Evolutionary conservation across 2,113 vertebrate genomes (phyloP), one percentile per base, ranked within the genome.

Genomic region (Tychaedon coryphoeus): DNA sequence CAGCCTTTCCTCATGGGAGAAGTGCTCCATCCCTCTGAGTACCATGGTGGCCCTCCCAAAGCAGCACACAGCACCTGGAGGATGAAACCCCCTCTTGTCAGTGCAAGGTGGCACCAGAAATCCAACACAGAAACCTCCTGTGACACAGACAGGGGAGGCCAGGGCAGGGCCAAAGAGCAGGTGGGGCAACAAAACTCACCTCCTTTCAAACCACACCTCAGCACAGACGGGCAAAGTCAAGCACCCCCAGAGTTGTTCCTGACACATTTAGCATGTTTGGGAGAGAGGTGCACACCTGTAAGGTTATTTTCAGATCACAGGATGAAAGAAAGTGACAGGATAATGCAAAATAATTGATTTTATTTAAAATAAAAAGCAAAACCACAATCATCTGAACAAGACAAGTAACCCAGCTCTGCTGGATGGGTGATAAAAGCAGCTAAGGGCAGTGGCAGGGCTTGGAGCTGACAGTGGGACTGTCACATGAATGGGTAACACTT

Each of bases 361-460:
- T 97, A 97, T 97, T 97, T 95, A 74, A 95, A 97, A 96, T 95
- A 97, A 95, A 96, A 97, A 92, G 94, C 92, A 92, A 96, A 96
- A 60, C 2, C 90, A 96, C 93, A 93, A 93, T 95, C 66, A 95
- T 95, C 90, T 8, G 12, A 93, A 93, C 93, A 86, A 94, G 83
- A 97, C 96, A 94, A 84, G 80, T 85, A 93, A 82, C 88, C 90
- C 94, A 96, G 94, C 95, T 96, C 88, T 95, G 93, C 93, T 95
- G 86, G 92, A 95, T 60, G 40, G 71, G 78, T 31, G 83, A 93
- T 54, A 86, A 74, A 81, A 96, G 90, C 88, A 95, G 83, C 95
- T 88, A 86, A 85, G 3, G 26, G 90, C 82, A 80, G 81, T 19
- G 58, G 82, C 69, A 50, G 92, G 94, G 78, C 75, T 93, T 14